These are phyloP conservation scores for Ephestia elutella DNA, from an alignment of 1,140 invertebrate genomes.

Conservation along the genomic window DNA sequence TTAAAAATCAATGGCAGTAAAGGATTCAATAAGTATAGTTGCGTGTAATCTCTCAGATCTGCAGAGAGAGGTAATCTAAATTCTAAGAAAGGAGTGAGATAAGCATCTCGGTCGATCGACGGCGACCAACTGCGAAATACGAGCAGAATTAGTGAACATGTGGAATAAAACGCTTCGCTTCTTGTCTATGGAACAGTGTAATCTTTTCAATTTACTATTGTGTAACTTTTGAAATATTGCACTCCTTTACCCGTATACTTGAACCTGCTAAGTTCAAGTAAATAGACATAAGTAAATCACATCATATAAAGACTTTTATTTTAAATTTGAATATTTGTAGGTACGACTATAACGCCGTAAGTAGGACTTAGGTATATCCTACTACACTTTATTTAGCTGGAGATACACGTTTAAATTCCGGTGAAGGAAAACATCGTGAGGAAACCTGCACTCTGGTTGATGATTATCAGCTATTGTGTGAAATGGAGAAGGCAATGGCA, in stretches of 20 bases:
- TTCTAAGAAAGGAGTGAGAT: conserved; percentile 4
- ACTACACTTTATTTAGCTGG: too few species aligned
- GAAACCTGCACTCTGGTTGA: too few species aligned
- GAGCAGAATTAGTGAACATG: not conserved
- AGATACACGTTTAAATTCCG: too few species aligned
- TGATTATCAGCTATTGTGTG: too few species aligned
- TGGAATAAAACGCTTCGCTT: not conserved
- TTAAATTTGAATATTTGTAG: too few species aligned
- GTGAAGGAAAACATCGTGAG: too few species aligned
- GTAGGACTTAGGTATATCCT: too few species aligned
- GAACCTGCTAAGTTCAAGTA: too few species aligned
- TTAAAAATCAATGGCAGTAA: not conserved
- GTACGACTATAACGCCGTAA: too few species aligned
- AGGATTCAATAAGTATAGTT: not conserved
- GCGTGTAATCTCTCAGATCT: not conserved
- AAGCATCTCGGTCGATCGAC: conserved; percentile 2
- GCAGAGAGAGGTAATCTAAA: not conserved
- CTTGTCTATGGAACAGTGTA: not conserved
- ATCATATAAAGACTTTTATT: too few species aligned
- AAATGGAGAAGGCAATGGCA: too few species aligned
- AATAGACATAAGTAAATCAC: too few species aligned
- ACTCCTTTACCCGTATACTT: not conserved
- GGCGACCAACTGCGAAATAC: conserved; percentile 7
- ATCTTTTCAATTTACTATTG: not conserved
- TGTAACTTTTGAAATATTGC: not conserved